phyloP scores from a whole-genome alignment of 2,797 vertebrate genomes.

The Emys orbicularis region DNA sequence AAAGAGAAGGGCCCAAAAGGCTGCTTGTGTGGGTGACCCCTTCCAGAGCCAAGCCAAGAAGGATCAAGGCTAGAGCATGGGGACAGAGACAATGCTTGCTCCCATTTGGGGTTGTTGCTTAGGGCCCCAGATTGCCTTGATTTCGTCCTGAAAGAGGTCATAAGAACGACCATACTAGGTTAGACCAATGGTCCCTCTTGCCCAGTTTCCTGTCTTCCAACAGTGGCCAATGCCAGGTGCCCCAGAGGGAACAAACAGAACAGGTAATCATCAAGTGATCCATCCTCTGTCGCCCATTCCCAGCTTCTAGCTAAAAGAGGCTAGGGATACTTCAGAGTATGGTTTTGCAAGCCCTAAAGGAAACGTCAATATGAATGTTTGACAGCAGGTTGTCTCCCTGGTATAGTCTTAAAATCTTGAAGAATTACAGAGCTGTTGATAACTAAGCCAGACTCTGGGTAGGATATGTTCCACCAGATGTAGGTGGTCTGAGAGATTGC shows the following conservation, averaged over 20 bases:
- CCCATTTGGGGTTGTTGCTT: background rate
- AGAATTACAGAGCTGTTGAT: background rate
- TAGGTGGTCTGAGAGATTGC: background rate
- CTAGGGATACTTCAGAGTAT: no score
- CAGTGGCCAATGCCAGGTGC: no score
- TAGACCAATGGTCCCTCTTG: no score
- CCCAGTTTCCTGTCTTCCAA: no score
- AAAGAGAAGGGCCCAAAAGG: no score
- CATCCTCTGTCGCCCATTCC: no score
- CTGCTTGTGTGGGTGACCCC: no score
- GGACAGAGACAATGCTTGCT: background rate
- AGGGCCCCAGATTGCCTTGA: background rate
- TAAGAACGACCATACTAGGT: no score
- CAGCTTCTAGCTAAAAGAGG: no score
- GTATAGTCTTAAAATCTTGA: background rate
- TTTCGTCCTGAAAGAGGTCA: background rate
- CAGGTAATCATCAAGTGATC: no score
- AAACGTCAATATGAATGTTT: background rate
- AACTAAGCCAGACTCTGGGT: background rate
- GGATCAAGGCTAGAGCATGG: background rate
- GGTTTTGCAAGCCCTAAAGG: background rate
- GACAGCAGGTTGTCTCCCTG: background rate
- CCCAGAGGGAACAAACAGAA: no score
- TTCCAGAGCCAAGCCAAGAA: background rate
- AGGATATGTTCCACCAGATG: background rate